Percentiles rank a stretch among this genome's conserved stretches.
phyloP scores from a whole-genome alignment of 2,113 vertebrate genomes.

The Lamprotornis superbus region DNA sequence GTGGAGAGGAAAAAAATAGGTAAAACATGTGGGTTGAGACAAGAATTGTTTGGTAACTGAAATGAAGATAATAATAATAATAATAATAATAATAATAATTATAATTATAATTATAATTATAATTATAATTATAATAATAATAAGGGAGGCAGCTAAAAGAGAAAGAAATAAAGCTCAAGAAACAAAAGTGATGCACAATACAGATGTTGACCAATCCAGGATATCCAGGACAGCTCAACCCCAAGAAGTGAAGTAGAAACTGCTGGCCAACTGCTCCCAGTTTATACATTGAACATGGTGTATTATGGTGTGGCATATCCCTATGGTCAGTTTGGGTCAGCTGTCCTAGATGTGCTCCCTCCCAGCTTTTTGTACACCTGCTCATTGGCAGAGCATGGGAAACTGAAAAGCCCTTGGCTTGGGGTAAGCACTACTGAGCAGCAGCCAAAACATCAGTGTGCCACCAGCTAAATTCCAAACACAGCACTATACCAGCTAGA shows the following conservation, averaged over 20 bases:
- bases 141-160: not conserved
- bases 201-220: not conserved
- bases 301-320: not conserved
- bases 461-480: not conserved
- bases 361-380: not conserved
- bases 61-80: not conserved
- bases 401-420: not conserved
- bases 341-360: not conserved
- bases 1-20: not conserved
- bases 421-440: not conserved
- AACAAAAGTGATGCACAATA: not conserved
- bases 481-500: not conserved
- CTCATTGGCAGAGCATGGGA: not conserved
- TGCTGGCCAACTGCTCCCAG: not conserved
- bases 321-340: not conserved
- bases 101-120: too few relatives aligned
- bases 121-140: not conserved
- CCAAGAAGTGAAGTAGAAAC: not conserved
- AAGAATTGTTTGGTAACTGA: not conserved
- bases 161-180: not conserved
- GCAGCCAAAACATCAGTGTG: not conserved
- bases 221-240: not conserved
- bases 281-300: not conserved
- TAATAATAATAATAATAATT: too few relatives aligned
- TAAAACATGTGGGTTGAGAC: not conserved